These are phyloP conservation scores for Urophycis tenuis DNA, from an alignment of 2,797 vertebrate genomes.

Conservation along the genomic window DNA sequence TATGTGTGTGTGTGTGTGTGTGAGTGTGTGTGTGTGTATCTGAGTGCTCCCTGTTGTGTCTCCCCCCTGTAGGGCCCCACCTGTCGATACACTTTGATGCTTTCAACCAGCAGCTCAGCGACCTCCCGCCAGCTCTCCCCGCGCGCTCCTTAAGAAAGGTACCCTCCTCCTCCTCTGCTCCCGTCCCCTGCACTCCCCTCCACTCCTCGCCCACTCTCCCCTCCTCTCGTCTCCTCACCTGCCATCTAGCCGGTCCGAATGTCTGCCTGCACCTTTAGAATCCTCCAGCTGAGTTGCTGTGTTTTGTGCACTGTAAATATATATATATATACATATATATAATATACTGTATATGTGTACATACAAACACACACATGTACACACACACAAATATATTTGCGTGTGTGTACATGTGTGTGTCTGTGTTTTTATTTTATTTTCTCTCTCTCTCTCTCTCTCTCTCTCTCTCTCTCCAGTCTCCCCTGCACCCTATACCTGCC, in stretches of 20 bases:
- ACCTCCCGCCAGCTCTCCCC: slow-evolving; percentile 84
- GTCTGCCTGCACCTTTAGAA: background rate
- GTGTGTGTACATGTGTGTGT: slow-evolving; percentile 14
- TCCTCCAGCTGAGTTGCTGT: slow-evolving; percentile 9
- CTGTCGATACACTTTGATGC: slow-evolving; percentile 89
- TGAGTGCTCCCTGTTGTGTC: slow-evolving; percentile 63
- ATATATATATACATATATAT: too few species aligned
- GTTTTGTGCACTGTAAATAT: background rate
- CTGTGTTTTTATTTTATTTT: background rate
- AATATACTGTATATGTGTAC: too few species aligned
- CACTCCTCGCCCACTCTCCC: background rate
- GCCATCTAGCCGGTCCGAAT: background rate
- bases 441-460: background rate
- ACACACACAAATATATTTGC: too few species aligned
- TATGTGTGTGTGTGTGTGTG: slow-evolving; percentile 40
- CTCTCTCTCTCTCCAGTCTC: slow-evolving; percentile 67
- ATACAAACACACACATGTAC: too few species aligned
- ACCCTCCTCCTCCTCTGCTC: slow-evolving; percentile 48
- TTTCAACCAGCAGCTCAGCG: slow-evolving; percentile 87
- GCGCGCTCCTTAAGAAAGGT: slow-evolving; percentile 90
- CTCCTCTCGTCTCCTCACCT: background rate
- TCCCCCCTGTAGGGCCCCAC: slow-evolving; percentile 75
- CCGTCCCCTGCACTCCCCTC: slow-evolving; percentile 4
- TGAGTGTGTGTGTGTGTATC: slow-evolving; percentile 28
- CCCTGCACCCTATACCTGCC: slow-evolving; percentile 87